These are phyloP conservation scores for Sinodicranocentrus sp. DNA, from an alignment of 2,888 invertebrate genomes.

Conservation along the genomic window DNA sequence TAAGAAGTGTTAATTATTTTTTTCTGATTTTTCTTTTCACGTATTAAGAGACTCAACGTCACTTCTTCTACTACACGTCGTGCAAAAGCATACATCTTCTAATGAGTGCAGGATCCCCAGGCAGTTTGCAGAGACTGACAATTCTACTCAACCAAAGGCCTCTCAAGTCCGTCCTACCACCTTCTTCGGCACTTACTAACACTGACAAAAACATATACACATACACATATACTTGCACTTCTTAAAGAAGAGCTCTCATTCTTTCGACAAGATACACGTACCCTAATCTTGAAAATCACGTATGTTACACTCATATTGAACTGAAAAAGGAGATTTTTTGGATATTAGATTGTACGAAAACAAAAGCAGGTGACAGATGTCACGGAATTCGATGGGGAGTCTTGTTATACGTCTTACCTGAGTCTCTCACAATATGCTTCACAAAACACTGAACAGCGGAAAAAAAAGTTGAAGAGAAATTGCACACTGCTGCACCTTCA, in stretches of 20 bases:
- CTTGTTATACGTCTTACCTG: not conserved
- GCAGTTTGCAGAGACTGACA: slow-evolving; percentile 28
- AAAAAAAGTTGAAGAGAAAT: too few species aligned
- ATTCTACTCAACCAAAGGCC: slow-evolving; percentile 56
- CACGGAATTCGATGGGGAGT: not conserved
- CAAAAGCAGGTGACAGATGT: slow-evolving; percentile 42
- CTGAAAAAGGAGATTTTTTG: slow-evolving; percentile 14
- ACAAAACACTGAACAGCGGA: too few species aligned
- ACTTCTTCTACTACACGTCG: slow-evolving; percentile 27
- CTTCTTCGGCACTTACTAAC: slow-evolving; percentile 33
- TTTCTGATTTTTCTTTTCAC: slow-evolving; percentile 52
- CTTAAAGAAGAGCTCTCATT: not conserved
- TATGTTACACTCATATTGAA: slow-evolving; percentile 10
- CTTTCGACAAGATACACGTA: not conserved
- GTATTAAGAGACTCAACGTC: slow-evolving; percentile 48
- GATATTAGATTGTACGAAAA: not conserved
- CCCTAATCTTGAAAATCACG: not conserved
- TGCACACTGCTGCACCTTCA: too few species aligned
- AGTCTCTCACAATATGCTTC: not conserved
- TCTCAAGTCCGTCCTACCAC: slow-evolving; percentile 60
- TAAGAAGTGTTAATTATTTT: slow-evolving; percentile 25
- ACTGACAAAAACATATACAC: not conserved
- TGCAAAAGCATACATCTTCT: slow-evolving; percentile 11
- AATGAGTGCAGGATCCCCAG: slow-evolving; percentile 9
- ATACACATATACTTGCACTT: not conserved